Conservation (phyloP, 2,888 invertebrate species). For the Ophion slaviceki region DNA sequence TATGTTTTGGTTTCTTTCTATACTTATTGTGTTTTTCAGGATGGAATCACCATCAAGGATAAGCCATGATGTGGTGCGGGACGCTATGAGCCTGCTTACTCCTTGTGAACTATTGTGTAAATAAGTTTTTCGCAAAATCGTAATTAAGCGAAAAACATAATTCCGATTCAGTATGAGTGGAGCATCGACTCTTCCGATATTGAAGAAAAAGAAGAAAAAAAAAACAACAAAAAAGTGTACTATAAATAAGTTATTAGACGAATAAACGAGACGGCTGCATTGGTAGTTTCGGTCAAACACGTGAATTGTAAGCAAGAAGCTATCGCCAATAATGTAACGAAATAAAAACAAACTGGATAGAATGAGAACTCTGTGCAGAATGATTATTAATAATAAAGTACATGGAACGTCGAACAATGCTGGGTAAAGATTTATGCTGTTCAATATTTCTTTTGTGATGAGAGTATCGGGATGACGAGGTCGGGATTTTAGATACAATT, state of each 20-base stretch:
- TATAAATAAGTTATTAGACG: constrained; percentile 44
- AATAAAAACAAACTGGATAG: constrained; percentile 13
- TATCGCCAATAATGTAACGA: constrained; percentile 29
- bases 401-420: no score
- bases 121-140: constrained; percentile 58
- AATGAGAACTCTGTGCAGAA: background rate
- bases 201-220: constrained; percentile 18
- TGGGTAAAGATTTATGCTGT: no score
- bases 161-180: constrained; percentile 48
- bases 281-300: constrained; percentile 44
- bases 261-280: constrained; percentile 16
- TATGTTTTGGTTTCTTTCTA: background rate
- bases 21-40: constrained; percentile 48
- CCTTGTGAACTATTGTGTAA: constrained; percentile 53
- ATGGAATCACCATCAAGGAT: constrained; percentile 18
- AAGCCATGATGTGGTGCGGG: constrained; percentile 7
- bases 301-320: constrained; percentile 51
- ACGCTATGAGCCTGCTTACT: background rate
- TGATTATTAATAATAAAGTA: background rate
- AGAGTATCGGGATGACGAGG: no score
- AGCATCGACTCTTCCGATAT: constrained; percentile 52
- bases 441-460: no score
- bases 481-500: no score
- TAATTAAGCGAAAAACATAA: constrained; percentile 33
- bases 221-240: constrained; percentile 26